Conservation (phyloP, 37 sponge, comb jelly and placozoan genomes). For the Dysidea cf. avara region DNA sequence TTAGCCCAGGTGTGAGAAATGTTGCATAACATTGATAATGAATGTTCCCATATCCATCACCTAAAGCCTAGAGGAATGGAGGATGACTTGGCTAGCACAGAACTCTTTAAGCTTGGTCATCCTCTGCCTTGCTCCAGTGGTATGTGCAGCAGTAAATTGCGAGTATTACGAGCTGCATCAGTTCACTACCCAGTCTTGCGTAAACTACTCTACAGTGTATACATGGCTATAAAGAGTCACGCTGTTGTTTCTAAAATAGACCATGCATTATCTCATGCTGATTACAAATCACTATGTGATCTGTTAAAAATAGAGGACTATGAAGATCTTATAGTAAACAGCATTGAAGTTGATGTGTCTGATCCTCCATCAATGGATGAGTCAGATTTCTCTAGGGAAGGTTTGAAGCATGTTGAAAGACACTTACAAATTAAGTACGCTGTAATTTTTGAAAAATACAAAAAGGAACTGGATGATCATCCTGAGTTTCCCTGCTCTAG, state of each 20-base stretch:
- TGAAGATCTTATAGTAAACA: neutral
- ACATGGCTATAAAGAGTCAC: neutral
- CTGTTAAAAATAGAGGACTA: constrained; percentile 2
- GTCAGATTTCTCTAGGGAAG: too few species aligned
- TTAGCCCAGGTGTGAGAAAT: neutral
- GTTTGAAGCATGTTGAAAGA: neutral
- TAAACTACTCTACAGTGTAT: neutral
- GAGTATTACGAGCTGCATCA: constrained; percentile 7
- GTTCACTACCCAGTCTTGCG: neutral
- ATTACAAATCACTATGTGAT: neutral
- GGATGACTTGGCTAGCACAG: neutral
- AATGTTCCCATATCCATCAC: neutral
- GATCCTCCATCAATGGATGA: too few species aligned
- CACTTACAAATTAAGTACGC: constrained; percentile 15
- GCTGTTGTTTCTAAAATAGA: neutral
- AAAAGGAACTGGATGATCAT: constrained; percentile 16
- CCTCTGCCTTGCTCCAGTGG: constrained; percentile 3
- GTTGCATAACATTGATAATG: neutral
- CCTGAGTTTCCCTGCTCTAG: constrained; percentile 41
- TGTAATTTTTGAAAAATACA: neutral
- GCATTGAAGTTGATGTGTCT: constrained; percentile 2
- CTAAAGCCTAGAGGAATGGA: neutral
- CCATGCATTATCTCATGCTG: constrained; percentile 1
- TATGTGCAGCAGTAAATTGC: neutral
- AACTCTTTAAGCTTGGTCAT: constrained; percentile 17